phyloP scores from a whole-genome alignment of 2,113 vertebrate genomes.

The Rhinichthys klamathensis region DNA sequence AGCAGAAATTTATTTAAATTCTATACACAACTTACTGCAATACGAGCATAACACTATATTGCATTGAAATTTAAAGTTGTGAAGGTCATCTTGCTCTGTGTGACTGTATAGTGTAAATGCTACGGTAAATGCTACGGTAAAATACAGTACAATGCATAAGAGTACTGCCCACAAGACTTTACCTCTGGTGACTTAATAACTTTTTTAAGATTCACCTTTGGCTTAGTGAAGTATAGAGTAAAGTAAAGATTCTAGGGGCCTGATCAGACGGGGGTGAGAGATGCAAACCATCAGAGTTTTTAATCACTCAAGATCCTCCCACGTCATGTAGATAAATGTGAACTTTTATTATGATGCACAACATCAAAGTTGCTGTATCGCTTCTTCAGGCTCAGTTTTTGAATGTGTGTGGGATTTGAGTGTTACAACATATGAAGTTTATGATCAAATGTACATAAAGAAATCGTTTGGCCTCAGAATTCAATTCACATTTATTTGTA shows the following conservation, averaged over 20 bases:
- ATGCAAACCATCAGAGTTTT: neutral
- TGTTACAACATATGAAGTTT: neutral
- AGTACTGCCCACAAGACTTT: no score
- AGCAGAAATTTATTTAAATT: neutral
- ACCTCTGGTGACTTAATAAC: no score
- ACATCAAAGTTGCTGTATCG: neutral
- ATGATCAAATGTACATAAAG: neutral
- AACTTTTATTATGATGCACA: neutral
- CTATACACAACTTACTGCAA: neutral
- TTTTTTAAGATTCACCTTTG: no score
- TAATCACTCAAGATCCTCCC: neutral
- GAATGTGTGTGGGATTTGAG: slow-evolving; percentile 11
- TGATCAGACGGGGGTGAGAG: neutral
- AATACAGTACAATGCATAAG: no score
- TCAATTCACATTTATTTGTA: no score
- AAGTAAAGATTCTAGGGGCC: no score
- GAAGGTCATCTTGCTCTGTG: no score
- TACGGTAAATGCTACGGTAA: no score
- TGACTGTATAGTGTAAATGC: no score
- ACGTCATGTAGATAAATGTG: neutral
- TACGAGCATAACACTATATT: neutral
- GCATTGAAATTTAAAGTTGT: no score
- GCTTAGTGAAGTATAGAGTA: no score
- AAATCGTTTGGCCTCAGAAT: neutral
- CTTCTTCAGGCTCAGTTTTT: neutral